Evolutionary conservation across 2,888 invertebrate species (phyloP), one percentile per base, ranked within the genome.

Genomic region (Ormia ochracea): DNA sequence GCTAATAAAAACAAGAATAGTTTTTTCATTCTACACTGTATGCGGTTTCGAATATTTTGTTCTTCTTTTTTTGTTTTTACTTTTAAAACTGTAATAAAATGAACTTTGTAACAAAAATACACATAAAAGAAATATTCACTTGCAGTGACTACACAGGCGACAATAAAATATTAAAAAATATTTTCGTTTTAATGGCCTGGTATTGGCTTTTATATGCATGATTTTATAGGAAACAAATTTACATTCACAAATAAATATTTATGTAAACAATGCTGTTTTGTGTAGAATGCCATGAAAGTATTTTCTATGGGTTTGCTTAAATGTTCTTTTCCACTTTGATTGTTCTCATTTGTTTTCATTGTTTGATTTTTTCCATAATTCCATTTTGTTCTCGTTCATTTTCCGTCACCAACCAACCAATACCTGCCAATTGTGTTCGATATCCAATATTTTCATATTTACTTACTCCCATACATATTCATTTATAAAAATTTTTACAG

Each of bases 161-260:
- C 50, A 68, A 75, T 75, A 68, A 74, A 66, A 75, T 75, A 59
- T 75, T 58, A 65, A 61, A 65, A 69, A 69, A 69, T 69, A 56
- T 78, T 63, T 74, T 50, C 33, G n/a, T 14, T 48, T 66, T 68
- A 66, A 68, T 72, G 61, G 50, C 58, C 19, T 9, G 12, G 19
- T 36, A 52, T 48, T 48, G 38, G 28, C 23, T 75, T 79, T 58
- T 69, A 66, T 75, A 74, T 31, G 41, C 17, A 52, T 12, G 7
- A 33, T 43, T 61, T 10, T 38, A 33, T n/a, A n/a, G n/a, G n/a
- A n/a, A n/a, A n/a, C n/a, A n/a, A n/a, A n/a, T n/a, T n/a, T n/a
- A 26, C 7, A 41, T 28, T 9, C 12, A n/a, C 38, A 6, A 14
- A 23, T 26, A 3, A 1, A 56, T 41, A 31, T 4, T 21, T 21